Evolutionary conservation across 2,113 vertebrate genomes (phyloP), one percentile per base, ranked within the genome.

Genomic region (Dipodomys stephensi): DNA sequence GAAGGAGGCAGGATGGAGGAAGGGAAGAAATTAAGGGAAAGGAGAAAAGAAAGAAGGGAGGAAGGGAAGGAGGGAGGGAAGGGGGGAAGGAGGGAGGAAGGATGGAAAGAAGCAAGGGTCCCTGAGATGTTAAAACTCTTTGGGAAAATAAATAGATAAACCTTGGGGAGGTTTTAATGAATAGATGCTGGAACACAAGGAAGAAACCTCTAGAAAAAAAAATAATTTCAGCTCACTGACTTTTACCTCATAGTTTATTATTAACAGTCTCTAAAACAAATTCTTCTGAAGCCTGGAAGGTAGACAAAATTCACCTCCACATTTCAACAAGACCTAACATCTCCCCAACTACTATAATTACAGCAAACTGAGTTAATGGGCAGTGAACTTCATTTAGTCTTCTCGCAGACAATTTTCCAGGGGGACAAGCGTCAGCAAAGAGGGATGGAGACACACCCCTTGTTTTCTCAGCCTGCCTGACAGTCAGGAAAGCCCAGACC

Each of bases 321-420:
- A 97, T 91, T 94, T 95, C 82, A 73, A 87, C 68, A 22, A 1
- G 71, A 95, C 82, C 83, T 85, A 83, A 96, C 91, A 87, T 83
- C 89, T 94, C 84, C 69, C 69, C 84, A 86, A 92, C 74, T 96
- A 90, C 77, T 93, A 30, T 88, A 96, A 97, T 97, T 96, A 97
- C 93, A 93, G 81, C 89, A 95, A 93, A 89, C 85, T 64, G 39
- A 91, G 80, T 73, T 90, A 88, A 92, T 74, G 83, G 87, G 88
- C 78, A 93, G 68, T 82, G 44, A 28, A 69, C 83, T 84, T 91
- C 83, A 87, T 18, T 90, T 69, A 69, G 12, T 91, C 64, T 96
- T 87, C 92, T 92, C n/a, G 6, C 2, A 0, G 91, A 92, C 64
- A 72, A 64, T 95, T 92, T 95, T 92, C 92, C 83, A 83, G 78